Base-by-base conservation (phyloP, 2,888 invertebrate species). In the Clunio marinus region DNA sequence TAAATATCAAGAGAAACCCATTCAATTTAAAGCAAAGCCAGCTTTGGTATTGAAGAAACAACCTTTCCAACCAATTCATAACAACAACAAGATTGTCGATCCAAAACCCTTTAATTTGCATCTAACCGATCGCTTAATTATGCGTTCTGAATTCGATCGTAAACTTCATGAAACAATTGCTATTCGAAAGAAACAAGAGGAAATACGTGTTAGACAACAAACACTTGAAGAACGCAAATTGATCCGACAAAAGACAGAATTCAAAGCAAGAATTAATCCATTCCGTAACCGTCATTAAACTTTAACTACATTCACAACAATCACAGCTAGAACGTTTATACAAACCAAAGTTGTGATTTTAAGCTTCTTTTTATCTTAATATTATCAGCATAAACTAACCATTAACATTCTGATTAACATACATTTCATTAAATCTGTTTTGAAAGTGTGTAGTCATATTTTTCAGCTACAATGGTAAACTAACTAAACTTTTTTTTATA, bases 21-120 rank as follows among this genome's bases (percentile, higher is more conserved):
- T 58, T 25, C 37, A 58, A 15, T 68, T 68, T 28, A 68, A 57
- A 15, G 68, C 68, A 15, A 68, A 58, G 15, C 37, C 37, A 13
- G 57, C 58, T 1, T 22, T 7, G 8, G 58, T 68, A 7, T 17
- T 68, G 3, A n/a, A 58, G 4, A 68, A 68, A 15, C 25, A 2
- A 25, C 17, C 46, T 2, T 68, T 68, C 28, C 37, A 58, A 41
- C 68, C 68, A 15, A 35, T 32, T 20, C 57, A 41, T 20, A 37
- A 35, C 13, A 28, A 35, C 20, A 22, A n/a, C 13, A 60, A 37
- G n/a, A 5, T 20, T 2, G 41, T 46, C 13, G 65, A 65, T 2
- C 27, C 57, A 17, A 68, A 68, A 35, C 68, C 68, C 1, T 68
- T 68, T 17, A 37, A 57, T 2, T 27, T 68, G 4, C 15, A 24